Evolutionary conservation across 2,888 invertebrate genomes (phyloP), one percentile per base, ranked within the genome.

Genomic region (Timema cristinae): DNA sequence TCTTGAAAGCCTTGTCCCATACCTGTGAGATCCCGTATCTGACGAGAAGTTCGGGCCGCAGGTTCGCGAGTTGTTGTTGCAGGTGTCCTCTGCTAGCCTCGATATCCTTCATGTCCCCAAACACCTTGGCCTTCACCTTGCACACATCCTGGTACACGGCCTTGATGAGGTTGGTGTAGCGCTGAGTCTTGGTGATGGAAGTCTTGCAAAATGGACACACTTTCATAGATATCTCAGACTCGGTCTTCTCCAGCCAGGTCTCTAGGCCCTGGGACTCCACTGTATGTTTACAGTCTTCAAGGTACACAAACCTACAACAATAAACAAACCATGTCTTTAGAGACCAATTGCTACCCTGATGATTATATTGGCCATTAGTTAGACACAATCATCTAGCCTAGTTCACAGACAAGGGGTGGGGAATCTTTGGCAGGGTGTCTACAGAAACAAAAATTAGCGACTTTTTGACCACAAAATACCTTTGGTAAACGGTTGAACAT

Each of bases 181-280:
- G 83, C 63, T 82, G 81, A 4, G 86, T 88, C 76, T 83, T 85
- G 15, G 86, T 81, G 13, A 91, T 86, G 0, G 86, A 83, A 16
- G 85, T 85, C 69, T 85, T 86, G 78, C 90, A 90, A 72, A 79
- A 80, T 0, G 90, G 89, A 77, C 90, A 90, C 0, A 71, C 69
- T 75, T 83, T 83, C 61, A 82, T 78, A 48, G 75, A 75, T 15
- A 81, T 78, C 73, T 78, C 78, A 6, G 75, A 75, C 47, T 74
- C 75, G 6, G 75, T 72, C 10, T 75, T 74, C 8, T 73, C 70
- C 71, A 77, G 66, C 77, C 85, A 80, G 15, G 75, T 79, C 69
- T 86, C 85, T 79, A 87, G 81, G 56, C 82, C 82, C 16, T 82
- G 79, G 1, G 85, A 79, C 75, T 86, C 86, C 73, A 87, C 74